A percentile compares a stretch with the other conserved stretches of the same genome.
These are phyloP conservation scores for Tanytarsus gracilentus DNA, from an alignment of 2,888 invertebrate species.

Conservation along the genomic window DNA sequence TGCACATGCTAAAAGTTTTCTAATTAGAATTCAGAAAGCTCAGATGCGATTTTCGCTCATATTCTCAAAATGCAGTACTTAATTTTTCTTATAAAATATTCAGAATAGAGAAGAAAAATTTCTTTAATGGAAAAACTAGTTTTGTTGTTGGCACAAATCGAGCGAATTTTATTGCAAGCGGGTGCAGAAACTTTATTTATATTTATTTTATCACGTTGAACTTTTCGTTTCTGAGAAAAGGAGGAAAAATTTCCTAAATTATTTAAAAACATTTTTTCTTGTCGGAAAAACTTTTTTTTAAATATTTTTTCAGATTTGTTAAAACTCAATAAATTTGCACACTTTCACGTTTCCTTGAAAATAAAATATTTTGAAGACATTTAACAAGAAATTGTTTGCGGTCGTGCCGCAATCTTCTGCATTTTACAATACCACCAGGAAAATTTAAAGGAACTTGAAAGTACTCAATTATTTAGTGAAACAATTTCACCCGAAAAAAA, in stretches of 20 bases:
- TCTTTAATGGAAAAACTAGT: neutral
- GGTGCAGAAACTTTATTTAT: conserved; percentile 9
- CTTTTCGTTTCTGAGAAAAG: too few species aligned
- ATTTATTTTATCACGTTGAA: conserved; percentile 24
- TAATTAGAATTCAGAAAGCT: conserved; percentile 10
- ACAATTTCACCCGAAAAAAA: neutral
- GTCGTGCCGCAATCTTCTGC: neutral
- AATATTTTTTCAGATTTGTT: too few species aligned
- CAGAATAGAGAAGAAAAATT: neutral
- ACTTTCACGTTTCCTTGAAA: too few species aligned
- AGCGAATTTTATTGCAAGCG: neutral
- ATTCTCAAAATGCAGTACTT: neutral
- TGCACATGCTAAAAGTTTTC: neutral
- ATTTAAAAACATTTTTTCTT: too few species aligned
- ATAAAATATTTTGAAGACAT: conserved; percentile 14
- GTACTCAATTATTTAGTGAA: conserved; percentile 28
- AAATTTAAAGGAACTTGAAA: neutral
- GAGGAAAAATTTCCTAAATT: too few species aligned
- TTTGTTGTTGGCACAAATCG: neutral
- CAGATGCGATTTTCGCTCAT: conserved; percentile 13
- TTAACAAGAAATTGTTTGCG: neutral
- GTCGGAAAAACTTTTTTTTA: too few species aligned
- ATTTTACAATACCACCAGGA: conserved; percentile 4
- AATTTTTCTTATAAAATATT: conserved; percentile 16
- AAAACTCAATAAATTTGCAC: too few species aligned